Conservation (phyloP, 2,888 invertebrate genomes). For the Xestoiulus laeticollis region DNA sequence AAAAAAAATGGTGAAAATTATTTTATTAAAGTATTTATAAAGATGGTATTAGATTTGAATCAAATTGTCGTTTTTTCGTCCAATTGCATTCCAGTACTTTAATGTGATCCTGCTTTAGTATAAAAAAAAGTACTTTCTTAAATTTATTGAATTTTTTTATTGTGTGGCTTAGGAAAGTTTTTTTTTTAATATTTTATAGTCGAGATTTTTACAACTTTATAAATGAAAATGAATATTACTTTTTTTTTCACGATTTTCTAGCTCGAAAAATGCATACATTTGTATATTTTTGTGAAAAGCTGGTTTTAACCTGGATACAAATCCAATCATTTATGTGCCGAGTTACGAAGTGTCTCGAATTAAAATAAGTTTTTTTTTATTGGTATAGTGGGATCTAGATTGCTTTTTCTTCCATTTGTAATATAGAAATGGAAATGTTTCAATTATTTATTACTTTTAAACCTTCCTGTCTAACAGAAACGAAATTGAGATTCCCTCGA, state of each 20-base stretch:
- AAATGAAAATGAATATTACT: background rate
- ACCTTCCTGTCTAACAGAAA: background rate
- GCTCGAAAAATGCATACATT: no score
- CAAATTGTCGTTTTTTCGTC: no score
- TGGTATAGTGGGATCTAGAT: background rate
- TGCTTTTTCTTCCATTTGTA: background rate
- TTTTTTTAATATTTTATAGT: background rate
- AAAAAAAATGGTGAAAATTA: no score
- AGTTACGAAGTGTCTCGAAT: background rate
- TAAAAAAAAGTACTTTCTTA: background rate
- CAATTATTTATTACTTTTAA: background rate
- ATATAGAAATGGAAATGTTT: background rate
- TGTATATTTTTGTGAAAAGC: background rate
- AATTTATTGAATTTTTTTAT: background rate
- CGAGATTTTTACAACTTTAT: background rate
- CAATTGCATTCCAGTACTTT: no score
- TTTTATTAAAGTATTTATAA: no score
- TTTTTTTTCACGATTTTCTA: background rate
- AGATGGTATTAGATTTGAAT: no score
- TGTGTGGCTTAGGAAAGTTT: background rate
- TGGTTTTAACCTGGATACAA: background rate
- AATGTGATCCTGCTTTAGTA: conserved; percentile 26
- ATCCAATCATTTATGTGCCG: background rate
- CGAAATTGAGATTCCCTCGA: background rate
- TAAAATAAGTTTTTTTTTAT: background rate